These are phyloP conservation scores for Cephus pygmeus DNA, from an alignment of 2,888 invertebrate species.

Conservation along the genomic window DNA sequence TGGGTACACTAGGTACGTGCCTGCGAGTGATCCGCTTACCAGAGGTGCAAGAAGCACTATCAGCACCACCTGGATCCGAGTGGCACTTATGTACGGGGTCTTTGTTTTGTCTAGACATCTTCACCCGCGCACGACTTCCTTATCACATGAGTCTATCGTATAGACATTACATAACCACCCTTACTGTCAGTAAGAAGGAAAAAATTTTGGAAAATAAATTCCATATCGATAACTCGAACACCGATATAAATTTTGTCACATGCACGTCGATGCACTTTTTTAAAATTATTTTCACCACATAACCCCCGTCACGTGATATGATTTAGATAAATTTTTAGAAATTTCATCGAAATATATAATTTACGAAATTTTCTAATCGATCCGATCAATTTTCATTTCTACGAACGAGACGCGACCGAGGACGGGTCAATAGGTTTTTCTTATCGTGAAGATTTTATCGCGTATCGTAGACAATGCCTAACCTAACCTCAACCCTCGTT, in stretches of 20 bases:
- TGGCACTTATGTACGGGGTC: slow-evolving; percentile 77
- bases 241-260: not conserved
- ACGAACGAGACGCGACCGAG: not conserved
- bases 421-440: not conserved
- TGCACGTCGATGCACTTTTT: not conserved
- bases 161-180: not conserved
- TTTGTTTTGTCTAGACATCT: slow-evolving; percentile 65
- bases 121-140: slow-evolving; percentile 12
- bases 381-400: not conserved
- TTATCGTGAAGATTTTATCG: not conserved
- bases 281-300: not conserved
- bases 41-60: slow-evolving; percentile 51
- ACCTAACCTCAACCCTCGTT: not conserved
- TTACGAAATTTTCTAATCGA: not conserved
- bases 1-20: slow-evolving; percentile 60
- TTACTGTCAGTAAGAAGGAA: not conserved
- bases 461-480: not conserved
- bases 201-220: not conserved
- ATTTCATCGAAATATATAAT: not conserved
- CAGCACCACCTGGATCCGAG: slow-evolving; percentile 73
- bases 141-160: slow-evolving; percentile 19
- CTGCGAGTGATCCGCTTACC: slow-evolving; percentile 48
- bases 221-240: not conserved
- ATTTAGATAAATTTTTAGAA: not conserved
- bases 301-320: not conserved